Base-by-base conservation (phyloP, 2,797 vertebrate species). In the Geotrypetes seraphini region DNA sequence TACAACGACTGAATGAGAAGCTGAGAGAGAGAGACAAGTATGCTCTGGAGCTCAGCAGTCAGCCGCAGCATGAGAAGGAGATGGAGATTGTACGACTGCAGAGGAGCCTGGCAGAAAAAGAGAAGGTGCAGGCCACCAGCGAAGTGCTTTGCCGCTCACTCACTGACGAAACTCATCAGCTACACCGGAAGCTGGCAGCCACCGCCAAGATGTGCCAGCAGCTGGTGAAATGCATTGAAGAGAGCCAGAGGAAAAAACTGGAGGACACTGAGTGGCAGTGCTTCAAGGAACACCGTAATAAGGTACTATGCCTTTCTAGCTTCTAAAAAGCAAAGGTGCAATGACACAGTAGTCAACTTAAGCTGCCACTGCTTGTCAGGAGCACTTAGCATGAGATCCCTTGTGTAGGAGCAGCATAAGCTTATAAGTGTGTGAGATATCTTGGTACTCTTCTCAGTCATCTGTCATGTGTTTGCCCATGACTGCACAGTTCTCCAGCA, bases 151-250 rank as follows among this genome's bases (percentile, higher is more conserved):
- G 88, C 59, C 79, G 70, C 6, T 92, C 91, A 0, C 65, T 96
- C 56, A 79, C 70, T 0, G 81, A 87, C 6, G 91, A 96, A 74
- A 79, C 79, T 1, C 81, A 86, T 9, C 82, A 89, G 58, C 85
- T 97, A 11, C 83, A 83, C 7, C 46, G 69, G 16, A 89, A 91
- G 12, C 73, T 97, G 1, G 78, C 79, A 0, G 56, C 83, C 16
- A 96, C 90, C 0, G 87, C 92, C 22, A 79, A 80, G 60, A 89
- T 96, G 80, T 97, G 92, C 48, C 87, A 93, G 48, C 87, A 88
- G 11, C 79, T 97, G 47, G 80, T 89, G 62, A 71, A 37, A n/a
- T 70, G 83, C 37, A 68, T 96, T 43, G 89, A 89, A 54, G 80
- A 63, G 9, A 69, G 62, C 18, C 84, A 76, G 46, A 62, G 26